Base-by-base conservation (phyloP, 2,797 vertebrate species). In the Epinephelus coioides region DNA sequence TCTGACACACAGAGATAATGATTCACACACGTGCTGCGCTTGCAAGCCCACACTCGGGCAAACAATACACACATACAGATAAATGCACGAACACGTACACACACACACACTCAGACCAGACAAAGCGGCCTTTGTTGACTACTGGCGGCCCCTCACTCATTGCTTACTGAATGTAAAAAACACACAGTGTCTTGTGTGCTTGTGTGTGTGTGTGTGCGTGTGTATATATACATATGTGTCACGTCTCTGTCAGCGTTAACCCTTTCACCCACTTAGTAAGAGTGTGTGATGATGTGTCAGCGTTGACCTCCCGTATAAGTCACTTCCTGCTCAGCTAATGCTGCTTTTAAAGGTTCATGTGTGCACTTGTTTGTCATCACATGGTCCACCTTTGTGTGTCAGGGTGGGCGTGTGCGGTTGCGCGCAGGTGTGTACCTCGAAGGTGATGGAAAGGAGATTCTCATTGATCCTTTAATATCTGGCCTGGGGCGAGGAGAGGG, bases 381-480 rank as follows among this genome's bases (percentile, higher is more conserved):
- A 55, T 49, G 54, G 70, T 83, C 44, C 49, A 38, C 50, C 21
- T 83, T 59, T 68, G 71, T 77, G 75, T 47, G 50, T 83, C 61
- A 60, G 55, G 69, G 79, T 54, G 86, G 72, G 84, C 70, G 27
- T 67, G 57, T 77, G 69, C 17, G 55, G 86, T 88, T 82, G 75
- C 67, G 78, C 84, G 83, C 95, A 96, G 94, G 95, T 96, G 95
- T 95, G 90, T 90, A 92, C 88, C 93, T 94, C 25, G 57, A 80
- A 95, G 95, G 91, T 82, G 89, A 91, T 84, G 87, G 91, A 88
- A 83, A 78, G 83, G 86, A 88, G 84, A 90, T 90, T 91, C 91
- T 93, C 93, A 95, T 94, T 94, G 93, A 96, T 95, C 94, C 92
- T 90, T 92, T 95, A 94, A 94, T 93, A 87, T 91, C 82, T 83